Evolutionary conservation across 2,797 vertebrate species (phyloP).

Genomic region (Microcaecilia unicolor): DNA sequence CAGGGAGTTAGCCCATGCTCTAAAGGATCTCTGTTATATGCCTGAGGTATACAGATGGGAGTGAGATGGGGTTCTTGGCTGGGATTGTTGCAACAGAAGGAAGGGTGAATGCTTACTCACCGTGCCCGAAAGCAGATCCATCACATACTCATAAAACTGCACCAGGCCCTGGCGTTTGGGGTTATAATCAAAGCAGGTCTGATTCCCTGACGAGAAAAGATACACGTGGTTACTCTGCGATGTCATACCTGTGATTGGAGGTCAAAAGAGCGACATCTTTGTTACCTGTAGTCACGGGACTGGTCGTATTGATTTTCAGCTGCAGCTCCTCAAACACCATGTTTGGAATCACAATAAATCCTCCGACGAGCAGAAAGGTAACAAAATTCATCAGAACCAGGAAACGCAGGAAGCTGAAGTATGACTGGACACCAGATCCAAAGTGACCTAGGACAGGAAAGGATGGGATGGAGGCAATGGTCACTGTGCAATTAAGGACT

Average conservation of each 20-base stretch:
- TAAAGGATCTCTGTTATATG: no score
- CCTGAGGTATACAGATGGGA: no score
- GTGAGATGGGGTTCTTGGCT: not conserved
- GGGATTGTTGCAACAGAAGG: not conserved
- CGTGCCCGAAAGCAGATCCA: constrained; percentile 73
- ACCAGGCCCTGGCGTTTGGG: constrained; percentile 39
- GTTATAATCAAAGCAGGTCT: constrained; percentile 26
- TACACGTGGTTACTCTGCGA: not conserved
- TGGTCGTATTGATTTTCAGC: not conserved
- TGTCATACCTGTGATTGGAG: no score
- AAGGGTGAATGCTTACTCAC: constrained; percentile 29
- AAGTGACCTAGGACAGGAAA: constrained; percentile 63
- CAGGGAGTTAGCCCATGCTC: no score
- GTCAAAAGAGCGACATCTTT: no score
- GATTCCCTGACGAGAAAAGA: not conserved
- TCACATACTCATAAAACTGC: constrained; percentile 57
- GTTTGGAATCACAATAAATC: constrained; percentile 66
- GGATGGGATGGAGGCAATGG: not conserved
- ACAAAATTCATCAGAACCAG: constrained; percentile 73
- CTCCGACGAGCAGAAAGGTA: constrained; percentile 61
- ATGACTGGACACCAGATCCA: constrained; percentile 75
- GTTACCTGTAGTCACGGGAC: no score
- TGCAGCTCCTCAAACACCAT: constrained; percentile 35
- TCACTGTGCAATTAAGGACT: not conserved
- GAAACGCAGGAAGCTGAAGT: constrained; percentile 77